A percentile compares a stretch with the other conserved stretches of the same genome.
Conservation (phyloP, 2,888 invertebrate species). For the Calameuta pallipes region DNA sequence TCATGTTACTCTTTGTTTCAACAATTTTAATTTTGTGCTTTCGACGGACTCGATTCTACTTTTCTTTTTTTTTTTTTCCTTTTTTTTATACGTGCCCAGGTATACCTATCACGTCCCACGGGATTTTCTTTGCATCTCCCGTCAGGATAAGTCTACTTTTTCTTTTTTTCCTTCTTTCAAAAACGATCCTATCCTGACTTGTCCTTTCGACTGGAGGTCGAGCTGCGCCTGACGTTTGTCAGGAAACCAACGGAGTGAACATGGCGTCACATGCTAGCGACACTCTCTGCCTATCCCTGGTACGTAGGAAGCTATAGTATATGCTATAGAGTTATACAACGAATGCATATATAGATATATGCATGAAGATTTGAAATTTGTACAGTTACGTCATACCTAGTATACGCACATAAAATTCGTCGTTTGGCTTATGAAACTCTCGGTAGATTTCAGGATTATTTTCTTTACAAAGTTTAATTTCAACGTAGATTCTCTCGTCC, state of each 20-base stretch:
- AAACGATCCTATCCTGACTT: slow-evolving; percentile 27
- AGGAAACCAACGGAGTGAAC: slow-evolving; percentile 39
- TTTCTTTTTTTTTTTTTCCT: slow-evolving; percentile 2
- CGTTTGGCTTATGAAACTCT: neutral
- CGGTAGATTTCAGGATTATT: neutral
- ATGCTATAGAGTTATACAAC: neutral
- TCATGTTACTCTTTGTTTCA: slow-evolving; percentile 17
- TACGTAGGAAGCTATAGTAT: neutral
- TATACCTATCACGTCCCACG: slow-evolving; percentile 7
- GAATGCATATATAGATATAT: neutral
- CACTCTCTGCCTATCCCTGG: slow-evolving; percentile 26
- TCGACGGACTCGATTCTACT: neutral
- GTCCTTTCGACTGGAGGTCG: slow-evolving; percentile 33
- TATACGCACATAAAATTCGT: neutral
- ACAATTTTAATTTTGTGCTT: slow-evolving; percentile 9
- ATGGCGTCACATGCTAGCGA: slow-evolving; percentile 37
- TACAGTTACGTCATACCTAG: neutral
- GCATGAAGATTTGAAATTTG: neutral
- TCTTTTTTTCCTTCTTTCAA: slow-evolving; percentile 15
- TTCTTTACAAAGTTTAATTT: neutral
- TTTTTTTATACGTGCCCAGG: slow-evolving; percentile 24
- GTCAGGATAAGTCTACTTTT: neutral
- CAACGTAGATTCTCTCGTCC: neutral
- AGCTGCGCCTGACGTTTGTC: slow-evolving; percentile 42
- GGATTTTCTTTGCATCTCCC: neutral